These are phyloP conservation scores for Cynodonichthys magdalenae DNA, from an alignment of 2,797 vertebrate species.

Conservation along the genomic window DNA sequence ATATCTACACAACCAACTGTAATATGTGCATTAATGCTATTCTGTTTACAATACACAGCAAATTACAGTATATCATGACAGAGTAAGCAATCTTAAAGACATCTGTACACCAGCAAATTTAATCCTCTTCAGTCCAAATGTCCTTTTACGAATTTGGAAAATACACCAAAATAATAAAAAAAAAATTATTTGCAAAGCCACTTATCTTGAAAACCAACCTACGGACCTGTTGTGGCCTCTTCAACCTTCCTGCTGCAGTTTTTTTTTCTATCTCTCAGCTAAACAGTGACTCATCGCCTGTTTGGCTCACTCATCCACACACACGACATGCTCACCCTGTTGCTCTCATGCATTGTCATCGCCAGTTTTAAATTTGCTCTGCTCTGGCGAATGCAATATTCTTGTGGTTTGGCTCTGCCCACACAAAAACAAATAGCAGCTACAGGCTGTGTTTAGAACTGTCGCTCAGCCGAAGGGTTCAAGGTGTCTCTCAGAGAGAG, in stretches of 20 bases:
- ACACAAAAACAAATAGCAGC: constrained; percentile 67
- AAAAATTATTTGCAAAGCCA: neutral
- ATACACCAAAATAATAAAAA: too few relatives aligned
- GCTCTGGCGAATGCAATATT: constrained; percentile 62
- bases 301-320: constrained; percentile 30
- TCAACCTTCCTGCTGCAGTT: neutral
- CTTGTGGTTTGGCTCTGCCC: constrained; percentile 60
- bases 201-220: constrained; percentile 4
- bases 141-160: too few relatives aligned
- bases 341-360: constrained; percentile 60
- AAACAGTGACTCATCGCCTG: constrained; percentile 39
- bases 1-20: too few relatives aligned
- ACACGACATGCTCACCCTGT: constrained; percentile 1
- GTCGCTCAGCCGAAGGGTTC: constrained; percentile 46
- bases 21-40: too few relatives aligned
- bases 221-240: constrained; percentile 4
- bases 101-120: too few relatives aligned
- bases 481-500: constrained; percentile 47
- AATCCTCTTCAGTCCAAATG: too few relatives aligned
- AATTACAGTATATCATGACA: too few relatives aligned
- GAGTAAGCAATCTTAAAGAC: too few relatives aligned
- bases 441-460: constrained; percentile 48
- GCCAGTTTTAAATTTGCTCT: constrained; percentile 68
- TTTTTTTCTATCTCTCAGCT: constrained; percentile 6
- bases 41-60: too few relatives aligned